Evolutionary conservation across 1,140 invertebrate species (phyloP).

Genomic region (Dendrolimus punctatus): DNA sequence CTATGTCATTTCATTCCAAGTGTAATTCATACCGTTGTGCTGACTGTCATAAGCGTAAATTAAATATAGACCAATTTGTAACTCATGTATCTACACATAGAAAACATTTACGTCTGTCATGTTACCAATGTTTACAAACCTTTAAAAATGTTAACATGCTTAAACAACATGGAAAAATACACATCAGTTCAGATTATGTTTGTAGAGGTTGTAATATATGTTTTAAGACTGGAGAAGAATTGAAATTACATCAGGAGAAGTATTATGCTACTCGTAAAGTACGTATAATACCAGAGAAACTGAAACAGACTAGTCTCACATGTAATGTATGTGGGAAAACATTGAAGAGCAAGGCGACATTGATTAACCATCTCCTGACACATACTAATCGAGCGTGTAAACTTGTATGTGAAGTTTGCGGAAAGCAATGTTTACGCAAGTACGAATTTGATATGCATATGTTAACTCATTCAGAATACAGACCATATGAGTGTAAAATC

Average conservation of each 20-base stretch:
- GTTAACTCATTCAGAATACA: neutral
- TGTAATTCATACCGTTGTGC: slow-evolving; percentile 7
- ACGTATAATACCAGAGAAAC: neutral
- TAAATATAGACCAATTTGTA: slow-evolving; percentile 1
- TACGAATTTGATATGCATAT: neutral
- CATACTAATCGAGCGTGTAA: neutral
- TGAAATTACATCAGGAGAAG: neutral
- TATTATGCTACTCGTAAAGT: neutral
- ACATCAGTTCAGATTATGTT: neutral
- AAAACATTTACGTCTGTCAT: slow-evolving; percentile 8
- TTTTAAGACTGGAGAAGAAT: neutral
- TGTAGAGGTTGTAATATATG: slow-evolving; percentile 4
- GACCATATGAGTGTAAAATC: slow-evolving; percentile 4
- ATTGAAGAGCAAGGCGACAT: neutral
- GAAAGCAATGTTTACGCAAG: slow-evolving; percentile 4
- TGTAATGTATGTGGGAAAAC: slow-evolving; percentile 4
- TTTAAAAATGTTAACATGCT: no score
- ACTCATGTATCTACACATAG: slow-evolving; percentile 6
- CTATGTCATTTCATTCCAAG: neutral
- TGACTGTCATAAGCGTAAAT: slow-evolving; percentile 3
- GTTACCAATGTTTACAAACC: neutral
- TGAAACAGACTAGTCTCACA: slow-evolving; percentile 2
- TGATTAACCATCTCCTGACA: neutral
- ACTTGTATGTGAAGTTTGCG: slow-evolving; percentile 3
- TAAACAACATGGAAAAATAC: no score